Evolutionary conservation across 2,113 vertebrate species (phyloP), one percentile per base, ranked within the genome.

Genomic region (Hassar affinis): DNA sequence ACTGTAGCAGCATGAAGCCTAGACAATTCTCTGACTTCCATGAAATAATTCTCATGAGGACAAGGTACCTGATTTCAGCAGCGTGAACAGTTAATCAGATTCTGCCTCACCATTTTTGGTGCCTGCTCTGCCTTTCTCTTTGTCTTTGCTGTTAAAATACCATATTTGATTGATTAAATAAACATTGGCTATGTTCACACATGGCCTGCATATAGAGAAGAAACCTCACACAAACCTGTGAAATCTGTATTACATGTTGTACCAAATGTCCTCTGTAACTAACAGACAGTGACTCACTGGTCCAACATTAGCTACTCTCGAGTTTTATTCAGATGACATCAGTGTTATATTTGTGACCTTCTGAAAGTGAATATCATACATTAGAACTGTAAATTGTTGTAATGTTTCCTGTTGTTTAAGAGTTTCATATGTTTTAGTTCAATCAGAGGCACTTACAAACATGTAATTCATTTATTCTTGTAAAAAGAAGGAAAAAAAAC

Each of bases 331-430:
- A 47, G 49, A 61, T 82, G 9, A 49, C 30, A n/a, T 82, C 80
- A 72, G 57, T 82, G 54, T 82, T 74, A 47, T 61, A 59, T 82
- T 68, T 45, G 66, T 69, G 52, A 57, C 12, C 8, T 57, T 57
- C 68, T 72, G 52, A 56, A 81, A 47, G 35, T 3, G 42, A 20
- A 61, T 62, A 4, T 75, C 38, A 38, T 10, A 45, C 80, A 4
- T 62, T 8, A 30, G 80, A 30, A 22, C n/a, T 81, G 35, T 72
- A 45, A 72, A 72, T 42, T 38, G 38, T 66, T 54, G 52, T 56
- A 42, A 81, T 71, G 20, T 15, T 54, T 54, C 51, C 25, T 42
- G 1, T 56, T 22, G n/a, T 18, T 72, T 17, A 8, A 59, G 25
- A n/a, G 17, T n/a, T 30, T 59, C 74, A 42, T 57, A 45, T 30